These are phyloP conservation scores for Papilio demoleus DNA, from an alignment of 2,888 invertebrate genomes.

Conservation along the genomic window DNA sequence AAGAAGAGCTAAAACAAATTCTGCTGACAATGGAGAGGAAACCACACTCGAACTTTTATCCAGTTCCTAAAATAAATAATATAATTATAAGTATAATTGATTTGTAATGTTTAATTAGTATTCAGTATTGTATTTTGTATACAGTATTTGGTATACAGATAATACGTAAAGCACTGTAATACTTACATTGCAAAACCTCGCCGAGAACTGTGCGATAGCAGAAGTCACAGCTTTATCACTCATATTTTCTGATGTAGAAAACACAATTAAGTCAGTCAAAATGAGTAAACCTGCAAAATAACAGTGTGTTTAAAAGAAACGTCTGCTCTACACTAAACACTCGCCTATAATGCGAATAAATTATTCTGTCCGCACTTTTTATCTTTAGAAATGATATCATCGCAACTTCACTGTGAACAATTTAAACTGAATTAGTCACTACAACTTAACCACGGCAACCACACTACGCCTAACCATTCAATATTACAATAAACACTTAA, in stretches of 20 bases:
- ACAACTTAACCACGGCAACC: neutral
- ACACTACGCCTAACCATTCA: neutral
- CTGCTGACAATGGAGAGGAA: constrained; percentile 79
- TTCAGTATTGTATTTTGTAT: too few species aligned
- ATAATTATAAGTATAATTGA: too few species aligned
- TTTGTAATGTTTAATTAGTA: too few species aligned
- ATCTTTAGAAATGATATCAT: constrained; percentile 28
- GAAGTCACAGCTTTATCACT: constrained; percentile 67
- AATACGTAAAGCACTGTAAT: constrained; percentile 15
- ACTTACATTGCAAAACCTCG: constrained; percentile 81
- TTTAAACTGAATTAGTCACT: neutral
- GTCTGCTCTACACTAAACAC: neutral
- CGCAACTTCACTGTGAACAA: neutral
- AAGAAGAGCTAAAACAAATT: constrained; percentile 72
- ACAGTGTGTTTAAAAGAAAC: constrained; percentile 2
- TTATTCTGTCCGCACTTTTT: neutral
- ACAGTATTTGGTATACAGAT: neutral
- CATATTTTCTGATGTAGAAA: constrained; percentile 56
- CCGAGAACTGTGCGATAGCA: constrained; percentile 71
- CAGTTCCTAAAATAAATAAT: constrained; percentile 61
- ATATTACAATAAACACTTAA: neutral
- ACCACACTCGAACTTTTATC: constrained; percentile 71
- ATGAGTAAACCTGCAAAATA: constrained; percentile 59
- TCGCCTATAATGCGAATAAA: constrained; percentile 1
- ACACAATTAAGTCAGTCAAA: constrained; percentile 48